Conservation (phyloP, 2,113 vertebrate species). For the Brachyhypopomus occidentalis region DNA sequence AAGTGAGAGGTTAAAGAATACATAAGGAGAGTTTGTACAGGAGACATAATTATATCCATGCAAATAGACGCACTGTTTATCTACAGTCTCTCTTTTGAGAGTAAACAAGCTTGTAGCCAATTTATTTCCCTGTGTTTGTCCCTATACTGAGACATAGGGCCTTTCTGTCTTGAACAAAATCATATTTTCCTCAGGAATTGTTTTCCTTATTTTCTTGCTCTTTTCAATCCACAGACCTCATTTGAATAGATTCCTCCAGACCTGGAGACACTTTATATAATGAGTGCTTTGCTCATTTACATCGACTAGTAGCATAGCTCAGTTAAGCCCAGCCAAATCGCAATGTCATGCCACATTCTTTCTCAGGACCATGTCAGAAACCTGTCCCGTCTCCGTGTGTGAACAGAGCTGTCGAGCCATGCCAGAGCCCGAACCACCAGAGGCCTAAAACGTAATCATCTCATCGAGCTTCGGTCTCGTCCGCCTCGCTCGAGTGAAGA, state of each 20-base stretch:
- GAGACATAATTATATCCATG: slow-evolving; percentile 26
- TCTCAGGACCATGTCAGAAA: neutral
- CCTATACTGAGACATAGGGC: neutral
- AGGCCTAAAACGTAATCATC: slow-evolving; percentile 9
- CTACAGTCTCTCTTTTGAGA: neutral
- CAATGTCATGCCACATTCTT: slow-evolving; percentile 30
- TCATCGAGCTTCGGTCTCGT: slow-evolving; percentile 10
- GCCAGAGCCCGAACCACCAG: neutral
- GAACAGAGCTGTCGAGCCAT: neutral
- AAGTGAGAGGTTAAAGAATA: slow-evolving; percentile 36
- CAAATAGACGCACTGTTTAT: slow-evolving; percentile 4
- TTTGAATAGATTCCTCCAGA: neutral
- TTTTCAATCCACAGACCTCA: neutral
- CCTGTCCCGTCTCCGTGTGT: slow-evolving; percentile 5
- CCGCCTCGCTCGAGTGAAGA: neutral
- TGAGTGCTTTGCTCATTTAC: slow-evolving; percentile 14
- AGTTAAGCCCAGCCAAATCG: neutral
- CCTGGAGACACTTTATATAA: neutral
- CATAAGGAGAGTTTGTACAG: slow-evolving; percentile 30
- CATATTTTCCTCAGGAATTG: neutral
- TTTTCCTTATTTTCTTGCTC: slow-evolving; percentile 4
- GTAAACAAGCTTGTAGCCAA: neutral
- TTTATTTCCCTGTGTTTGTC: neutral
- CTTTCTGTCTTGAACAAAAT: neutral
- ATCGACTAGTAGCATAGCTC: neutral